Percentiles rank a stretch among this genome's conserved stretches.
Conservation (phyloP, 2,888 invertebrate genomes). For the Emmelina monodactyla region DNA sequence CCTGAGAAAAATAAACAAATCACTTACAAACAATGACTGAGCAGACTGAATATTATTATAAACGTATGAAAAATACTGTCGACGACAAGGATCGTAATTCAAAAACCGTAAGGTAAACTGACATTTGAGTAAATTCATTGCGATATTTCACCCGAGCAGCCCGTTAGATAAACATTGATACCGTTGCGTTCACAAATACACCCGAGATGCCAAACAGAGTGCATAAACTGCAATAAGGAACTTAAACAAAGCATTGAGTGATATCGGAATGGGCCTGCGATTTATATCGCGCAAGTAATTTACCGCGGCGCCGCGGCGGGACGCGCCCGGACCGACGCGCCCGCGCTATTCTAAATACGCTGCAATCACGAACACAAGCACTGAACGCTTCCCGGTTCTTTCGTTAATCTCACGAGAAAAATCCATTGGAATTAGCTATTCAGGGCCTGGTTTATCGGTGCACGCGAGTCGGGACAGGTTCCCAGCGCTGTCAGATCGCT, state of each 20-base stretch:
- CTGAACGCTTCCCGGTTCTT: conserved; percentile 1
- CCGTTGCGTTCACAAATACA: conserved; percentile 1
- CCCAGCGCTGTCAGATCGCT: conserved; percentile 27
- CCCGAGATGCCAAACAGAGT: background rate
- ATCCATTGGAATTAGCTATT: background rate
- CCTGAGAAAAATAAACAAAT: too few species aligned
- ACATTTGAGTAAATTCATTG: too few species aligned
- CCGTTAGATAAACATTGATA: background rate
- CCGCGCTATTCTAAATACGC: background rate
- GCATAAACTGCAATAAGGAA: conserved; percentile 2
- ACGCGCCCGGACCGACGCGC: background rate
- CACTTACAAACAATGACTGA: too few species aligned
- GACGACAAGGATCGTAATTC: too few species aligned
- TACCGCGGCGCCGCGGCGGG: conserved; percentile 4
- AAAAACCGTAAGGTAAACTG: too few species aligned
- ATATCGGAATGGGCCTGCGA: background rate
- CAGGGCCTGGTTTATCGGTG: conserved; percentile 33
- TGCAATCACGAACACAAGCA: background rate
- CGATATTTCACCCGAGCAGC: too few species aligned
- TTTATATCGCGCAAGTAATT: conserved; percentile 3
- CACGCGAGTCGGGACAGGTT: conserved; percentile 35
- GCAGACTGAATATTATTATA: too few species aligned
- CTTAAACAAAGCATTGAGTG: conserved; percentile 3
- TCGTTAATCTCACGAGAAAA: background rate
- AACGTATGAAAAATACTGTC: too few species aligned